These are phyloP conservation scores for Colletes collaris DNA, from an alignment of 2,888 invertebrate genomes.

Conservation along the genomic window DNA sequence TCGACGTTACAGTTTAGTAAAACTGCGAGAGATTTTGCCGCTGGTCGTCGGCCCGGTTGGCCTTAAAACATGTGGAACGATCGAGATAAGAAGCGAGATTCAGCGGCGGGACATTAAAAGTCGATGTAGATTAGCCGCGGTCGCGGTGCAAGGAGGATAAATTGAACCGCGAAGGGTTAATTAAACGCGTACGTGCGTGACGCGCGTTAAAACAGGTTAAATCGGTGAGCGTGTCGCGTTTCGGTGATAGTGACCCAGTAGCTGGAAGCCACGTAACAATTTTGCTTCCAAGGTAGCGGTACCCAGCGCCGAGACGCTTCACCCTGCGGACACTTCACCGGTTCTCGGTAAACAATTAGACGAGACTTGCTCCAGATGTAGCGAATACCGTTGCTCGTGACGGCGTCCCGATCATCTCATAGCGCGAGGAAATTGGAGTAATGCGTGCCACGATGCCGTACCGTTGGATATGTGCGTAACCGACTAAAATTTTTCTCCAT, in stretches of 20 bases:
- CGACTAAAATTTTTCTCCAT: neutral
- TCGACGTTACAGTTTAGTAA: no score
- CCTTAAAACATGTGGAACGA: slow-evolving; percentile 28
- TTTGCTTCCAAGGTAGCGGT: slow-evolving; percentile 59
- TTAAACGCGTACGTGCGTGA: slow-evolving; percentile 52
- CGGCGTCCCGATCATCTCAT: slow-evolving; percentile 28
- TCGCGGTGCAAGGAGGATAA: slow-evolving; percentile 29
- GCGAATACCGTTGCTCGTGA: slow-evolving; percentile 67
- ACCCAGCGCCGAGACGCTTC: slow-evolving; percentile 37
- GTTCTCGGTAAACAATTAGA: slow-evolving; percentile 76
- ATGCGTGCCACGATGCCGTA: slow-evolving; percentile 12
- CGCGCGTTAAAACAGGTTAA: slow-evolving; percentile 37
- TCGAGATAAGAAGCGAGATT: slow-evolving; percentile 35
- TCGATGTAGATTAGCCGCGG: slow-evolving; percentile 44
- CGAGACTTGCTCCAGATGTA: slow-evolving; percentile 70
- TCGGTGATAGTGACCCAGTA: slow-evolving; percentile 59
- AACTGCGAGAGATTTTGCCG: neutral
- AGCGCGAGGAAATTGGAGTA: slow-evolving; percentile 31
- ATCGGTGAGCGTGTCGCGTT: slow-evolving; percentile 16
- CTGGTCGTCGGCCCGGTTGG: neutral
- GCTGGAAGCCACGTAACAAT: slow-evolving; percentile 49
- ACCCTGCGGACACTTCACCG: slow-evolving; percentile 53
- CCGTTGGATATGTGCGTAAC: neutral
- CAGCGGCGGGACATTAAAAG: slow-evolving; percentile 29
- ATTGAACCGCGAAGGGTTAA: slow-evolving; percentile 50